Evolutionary conservation across 1,140 invertebrate species (phyloP), one percentile per base, ranked within the genome.

Genomic region (Lysiphlebus fabarum): DNA sequence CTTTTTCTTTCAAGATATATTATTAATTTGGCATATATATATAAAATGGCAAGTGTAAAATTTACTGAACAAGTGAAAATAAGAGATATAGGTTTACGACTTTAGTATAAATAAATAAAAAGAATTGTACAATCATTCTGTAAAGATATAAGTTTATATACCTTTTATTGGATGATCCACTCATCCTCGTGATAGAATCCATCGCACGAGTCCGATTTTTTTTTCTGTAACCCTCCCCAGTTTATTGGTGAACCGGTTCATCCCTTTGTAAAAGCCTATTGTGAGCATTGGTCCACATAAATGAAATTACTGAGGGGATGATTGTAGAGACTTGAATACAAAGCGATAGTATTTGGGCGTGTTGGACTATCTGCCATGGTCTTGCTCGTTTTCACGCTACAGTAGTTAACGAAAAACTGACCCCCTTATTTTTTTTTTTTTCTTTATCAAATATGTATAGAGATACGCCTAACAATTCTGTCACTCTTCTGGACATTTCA

Each of bases 331-430:
- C 63, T 42, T 61, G 67, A 72, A 70, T 72, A 76, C 73, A 77
- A 77, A 70, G 69, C 67, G 61, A 71, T 67, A 70, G 69, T 70
- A 71, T 73, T 74, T 70, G 70, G 72, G 74, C 71, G 74, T 75
- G 40, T 62, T 42, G 64, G 58, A 62, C 67, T 66, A 75, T 74
- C 74, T 68, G 71, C 67, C 70, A 72, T 61, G 70, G 63, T 67
- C 61, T 67, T 68, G 66, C 59, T 11, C 67, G 63, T 74, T 74
- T 74, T 74, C 68, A 72, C 67, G 67, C 66, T 67, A 69, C 63
- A 54, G 59, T 26, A 26, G 17, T 65, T 66, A 38, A 63, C 63
- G 64, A 68, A 72, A 74, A 70, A 64, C 62, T 70, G 65, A 69
- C 62, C 67, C 69, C 65, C 63, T 61, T 66, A 49, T 61, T 38